phyloP scores from a whole-genome alignment of 2,113 vertebrate species.

The Psittacara wagleri region DNA sequence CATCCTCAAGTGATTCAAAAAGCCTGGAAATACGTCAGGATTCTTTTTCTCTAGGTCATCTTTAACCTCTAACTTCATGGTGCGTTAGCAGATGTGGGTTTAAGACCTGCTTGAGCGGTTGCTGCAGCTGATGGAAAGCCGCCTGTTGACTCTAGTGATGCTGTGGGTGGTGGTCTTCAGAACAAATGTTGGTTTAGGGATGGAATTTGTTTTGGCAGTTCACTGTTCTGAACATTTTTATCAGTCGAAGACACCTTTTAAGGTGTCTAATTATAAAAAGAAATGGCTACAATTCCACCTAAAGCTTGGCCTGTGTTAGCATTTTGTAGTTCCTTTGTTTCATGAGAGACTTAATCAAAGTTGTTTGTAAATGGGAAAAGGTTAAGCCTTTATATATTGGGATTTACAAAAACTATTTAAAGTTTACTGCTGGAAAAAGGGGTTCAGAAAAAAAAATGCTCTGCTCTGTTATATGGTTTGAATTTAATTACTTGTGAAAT shows the following conservation, averaged over 20 bases:
- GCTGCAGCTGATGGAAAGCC: not conserved
- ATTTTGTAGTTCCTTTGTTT: not conserved
- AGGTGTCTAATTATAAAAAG: constrained; percentile 17
- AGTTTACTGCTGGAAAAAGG: not conserved
- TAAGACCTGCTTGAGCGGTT: not conserved
- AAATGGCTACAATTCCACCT: not conserved
- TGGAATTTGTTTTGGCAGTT: constrained; percentile 6
- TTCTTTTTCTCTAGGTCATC: not conserved
- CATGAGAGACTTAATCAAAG: not conserved
- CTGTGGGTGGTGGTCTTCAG: not conserved
- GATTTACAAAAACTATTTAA: not conserved
- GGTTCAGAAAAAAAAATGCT: accelerated
- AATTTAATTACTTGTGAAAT: not conserved
- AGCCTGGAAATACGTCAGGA: not conserved
- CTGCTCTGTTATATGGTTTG: not conserved
- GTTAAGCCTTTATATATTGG: not conserved
- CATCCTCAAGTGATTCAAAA: not conserved
- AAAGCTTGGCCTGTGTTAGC: not conserved
- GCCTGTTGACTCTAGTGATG: not conserved
- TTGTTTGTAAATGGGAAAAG: not conserved
- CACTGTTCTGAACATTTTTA: not conserved
- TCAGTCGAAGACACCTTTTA: constrained; percentile 25
- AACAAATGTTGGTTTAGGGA: not conserved
- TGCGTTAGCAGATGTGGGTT: not conserved
- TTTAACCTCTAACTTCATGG: not conserved